phyloP scores from a whole-genome alignment of 2,113 vertebrate species.

The Vombatus ursinus region DNA sequence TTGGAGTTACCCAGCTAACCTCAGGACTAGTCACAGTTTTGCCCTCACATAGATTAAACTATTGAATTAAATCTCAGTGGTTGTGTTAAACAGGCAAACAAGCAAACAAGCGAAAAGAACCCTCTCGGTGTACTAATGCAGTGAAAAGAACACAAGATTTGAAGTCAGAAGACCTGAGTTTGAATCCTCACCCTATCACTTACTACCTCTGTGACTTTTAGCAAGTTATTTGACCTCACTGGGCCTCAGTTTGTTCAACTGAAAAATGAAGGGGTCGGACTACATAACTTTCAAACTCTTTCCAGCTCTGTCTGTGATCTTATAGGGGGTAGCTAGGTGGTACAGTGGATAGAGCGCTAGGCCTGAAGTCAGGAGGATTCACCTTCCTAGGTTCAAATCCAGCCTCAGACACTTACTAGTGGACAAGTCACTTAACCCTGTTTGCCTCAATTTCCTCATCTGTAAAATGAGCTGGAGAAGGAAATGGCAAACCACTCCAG shows the following conservation, averaged over 20 bases:
- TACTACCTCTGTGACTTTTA: background rate
- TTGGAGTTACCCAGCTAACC: background rate
- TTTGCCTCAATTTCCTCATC: background rate
- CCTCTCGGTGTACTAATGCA: background rate
- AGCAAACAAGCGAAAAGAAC: background rate
- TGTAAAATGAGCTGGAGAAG: background rate
- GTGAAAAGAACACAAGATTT: background rate
- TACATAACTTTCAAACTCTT: background rate
- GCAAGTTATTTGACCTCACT: background rate
- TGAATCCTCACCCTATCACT: background rate
- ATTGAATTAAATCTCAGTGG: background rate
- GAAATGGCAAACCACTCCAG: background rate
- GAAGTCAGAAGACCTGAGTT: background rate
- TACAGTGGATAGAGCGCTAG: background rate
- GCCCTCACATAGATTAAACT: background rate
- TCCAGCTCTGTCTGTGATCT: background rate
- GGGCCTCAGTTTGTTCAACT: background rate
- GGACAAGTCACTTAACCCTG: background rate
- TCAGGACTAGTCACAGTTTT: background rate
- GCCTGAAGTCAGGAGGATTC: background rate
- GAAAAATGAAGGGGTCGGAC: background rate
- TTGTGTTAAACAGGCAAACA: background rate
- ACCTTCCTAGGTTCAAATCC: background rate
- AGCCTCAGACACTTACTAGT: background rate
- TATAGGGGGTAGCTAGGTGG: background rate